Evolutionary conservation across 2,888 invertebrate species (phyloP).

Genomic region (Lacanobia wlatinum): DNA sequence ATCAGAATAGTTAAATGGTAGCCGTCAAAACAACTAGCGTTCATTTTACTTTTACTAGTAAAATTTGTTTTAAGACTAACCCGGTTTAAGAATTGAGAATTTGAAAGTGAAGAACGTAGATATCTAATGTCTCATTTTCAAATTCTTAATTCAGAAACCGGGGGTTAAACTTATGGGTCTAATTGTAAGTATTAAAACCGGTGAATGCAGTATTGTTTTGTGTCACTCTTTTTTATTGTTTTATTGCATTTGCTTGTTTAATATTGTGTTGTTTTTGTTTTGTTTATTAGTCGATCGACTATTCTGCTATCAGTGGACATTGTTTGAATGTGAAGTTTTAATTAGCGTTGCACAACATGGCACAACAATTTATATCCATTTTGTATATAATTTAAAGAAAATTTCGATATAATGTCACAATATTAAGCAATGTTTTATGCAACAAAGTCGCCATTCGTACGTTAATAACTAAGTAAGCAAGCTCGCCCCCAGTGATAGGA

Average conservation of each 20-base stretch:
- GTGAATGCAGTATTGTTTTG: constrained; percentile 21
- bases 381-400: too few relatives aligned
- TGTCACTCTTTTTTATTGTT: not conserved
- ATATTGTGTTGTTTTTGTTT: not conserved
- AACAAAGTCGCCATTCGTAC: too few relatives aligned
- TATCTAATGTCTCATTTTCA: not conserved
- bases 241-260: not conserved
- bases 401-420: too few relatives aligned
- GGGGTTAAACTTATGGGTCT: not conserved
- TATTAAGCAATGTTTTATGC: too few relatives aligned
- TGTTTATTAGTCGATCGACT: not conserved
- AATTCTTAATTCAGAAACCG: too few relatives aligned
- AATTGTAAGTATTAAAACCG: constrained; percentile 1
- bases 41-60: not conserved
- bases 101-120: not conserved
- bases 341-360: not conserved
- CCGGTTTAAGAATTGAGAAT: not conserved
- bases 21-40: constrained; percentile 6
- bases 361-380: too few relatives aligned
- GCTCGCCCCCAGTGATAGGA: constrained; percentile 63
- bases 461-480: not conserved
- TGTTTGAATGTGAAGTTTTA: not conserved
- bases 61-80: not conserved
- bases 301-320: not conserved
- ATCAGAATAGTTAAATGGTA: constrained; percentile 14